phyloP scores from a whole-genome alignment of 2,888 invertebrate genomes.

The Limnephilus auricula region DNA sequence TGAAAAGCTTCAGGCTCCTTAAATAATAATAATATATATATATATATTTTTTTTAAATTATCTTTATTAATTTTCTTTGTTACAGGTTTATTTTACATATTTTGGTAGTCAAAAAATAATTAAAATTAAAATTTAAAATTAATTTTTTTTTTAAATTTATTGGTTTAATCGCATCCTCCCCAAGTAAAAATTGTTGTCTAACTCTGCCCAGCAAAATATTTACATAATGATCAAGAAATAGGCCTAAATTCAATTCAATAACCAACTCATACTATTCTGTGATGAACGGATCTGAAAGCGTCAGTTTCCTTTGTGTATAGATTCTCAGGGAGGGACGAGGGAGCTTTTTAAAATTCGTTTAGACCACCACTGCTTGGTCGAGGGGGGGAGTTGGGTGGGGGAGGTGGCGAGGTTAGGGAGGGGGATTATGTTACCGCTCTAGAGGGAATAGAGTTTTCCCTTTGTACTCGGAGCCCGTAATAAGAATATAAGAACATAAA shows the following conservation, averaged over 20 bases:
- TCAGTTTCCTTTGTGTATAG: constrained; percentile 14
- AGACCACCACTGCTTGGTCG: not conserved
- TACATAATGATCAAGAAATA: not conserved
- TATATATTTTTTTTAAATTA: too few relatives aligned
- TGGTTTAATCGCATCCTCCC: too few relatives aligned
- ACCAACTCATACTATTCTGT: not conserved
- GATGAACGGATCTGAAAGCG: not conserved
- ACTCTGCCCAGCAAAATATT: not conserved
- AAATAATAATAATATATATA: too few relatives aligned
- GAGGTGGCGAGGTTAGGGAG: too few relatives aligned
- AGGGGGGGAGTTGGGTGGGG: not conserved
- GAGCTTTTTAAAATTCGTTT: constrained; percentile 32
- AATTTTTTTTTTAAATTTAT: too few relatives aligned
- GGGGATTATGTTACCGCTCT: constrained; percentile 8
- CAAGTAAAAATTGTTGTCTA: not conserved
- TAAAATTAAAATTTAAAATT: too few relatives aligned
- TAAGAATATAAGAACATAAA: not conserved
- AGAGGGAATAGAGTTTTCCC: not conserved
- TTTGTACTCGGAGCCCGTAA: not conserved
- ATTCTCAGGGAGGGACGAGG: not conserved
- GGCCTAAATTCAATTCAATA: not conserved
- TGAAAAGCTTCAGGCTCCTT: too few relatives aligned
- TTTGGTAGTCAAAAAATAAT: too few relatives aligned
- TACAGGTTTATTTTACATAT: too few relatives aligned
- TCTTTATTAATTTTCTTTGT: too few relatives aligned